Evolutionary conservation across 1,140 invertebrate genomes (phyloP).

Genomic region (Dendrolimus kikuchii): DNA sequence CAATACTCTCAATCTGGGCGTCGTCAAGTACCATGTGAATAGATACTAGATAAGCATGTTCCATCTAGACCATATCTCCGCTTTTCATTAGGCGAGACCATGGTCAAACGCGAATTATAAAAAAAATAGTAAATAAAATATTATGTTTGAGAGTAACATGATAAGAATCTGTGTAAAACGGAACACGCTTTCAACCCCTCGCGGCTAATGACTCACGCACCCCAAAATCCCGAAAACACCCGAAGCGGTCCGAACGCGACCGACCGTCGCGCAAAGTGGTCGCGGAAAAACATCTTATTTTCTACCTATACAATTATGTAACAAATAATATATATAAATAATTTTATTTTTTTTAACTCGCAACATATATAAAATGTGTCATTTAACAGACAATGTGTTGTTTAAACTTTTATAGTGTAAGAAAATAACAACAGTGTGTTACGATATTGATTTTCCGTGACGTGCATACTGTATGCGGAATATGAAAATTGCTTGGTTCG

Average conservation of each 20-base stretch:
- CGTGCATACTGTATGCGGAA: constrained; percentile 45
- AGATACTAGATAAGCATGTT: too few species aligned
- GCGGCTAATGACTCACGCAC: constrained; percentile 53
- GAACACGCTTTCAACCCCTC: constrained; percentile 46
- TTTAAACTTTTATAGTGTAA: too few species aligned
- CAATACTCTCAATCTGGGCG: too few species aligned
- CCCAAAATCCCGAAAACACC: constrained; percentile 31
- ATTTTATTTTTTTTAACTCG: constrained; percentile 10
- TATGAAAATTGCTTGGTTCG: constrained; percentile 1
- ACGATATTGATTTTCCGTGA: constrained; percentile 61
- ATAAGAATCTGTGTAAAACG: constrained; percentile 27
- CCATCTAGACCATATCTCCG: too few species aligned
- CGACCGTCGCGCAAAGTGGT: constrained; percentile 29
- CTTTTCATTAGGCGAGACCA: too few species aligned
- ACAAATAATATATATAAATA: constrained; percentile 28
- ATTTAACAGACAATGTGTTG: background rate
- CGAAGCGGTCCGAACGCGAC: constrained; percentile 31
- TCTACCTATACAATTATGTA: constrained; percentile 46
- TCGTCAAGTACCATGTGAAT: too few species aligned
- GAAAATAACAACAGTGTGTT: too few species aligned
- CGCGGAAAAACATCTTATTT: constrained; percentile 46
- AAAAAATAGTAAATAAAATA: background rate
- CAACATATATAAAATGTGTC: constrained; percentile 1
- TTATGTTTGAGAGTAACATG: background rate
- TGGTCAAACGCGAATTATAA: too few species aligned